Evolutionary conservation across 2,888 invertebrate species (phyloP), one percentile per base, ranked within the genome.

Genomic region (Perdita meconis): DNA sequence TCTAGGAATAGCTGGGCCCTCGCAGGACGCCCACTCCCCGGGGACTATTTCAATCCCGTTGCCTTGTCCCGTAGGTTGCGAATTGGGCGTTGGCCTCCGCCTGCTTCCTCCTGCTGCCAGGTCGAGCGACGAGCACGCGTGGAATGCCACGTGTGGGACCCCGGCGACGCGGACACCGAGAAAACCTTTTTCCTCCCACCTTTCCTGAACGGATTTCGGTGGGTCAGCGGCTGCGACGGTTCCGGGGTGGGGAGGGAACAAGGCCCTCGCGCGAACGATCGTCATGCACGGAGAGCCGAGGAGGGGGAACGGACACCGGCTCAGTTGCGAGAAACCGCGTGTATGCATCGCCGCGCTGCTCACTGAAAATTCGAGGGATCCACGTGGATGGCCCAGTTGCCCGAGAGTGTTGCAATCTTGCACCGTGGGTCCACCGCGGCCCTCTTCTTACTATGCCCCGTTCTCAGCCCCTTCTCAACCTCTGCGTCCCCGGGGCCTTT

Each of bases 1-100:
- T 82, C 83, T 84, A 87, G 86, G 80, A 80, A 72, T 87, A 86
- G 83, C 16, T 13, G 12, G 8, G 2, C 3, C 13, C 26, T 5
- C 13, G 42, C 36, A 30, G 47, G 63, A 65, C 81, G 76, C 79
- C 76, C 80, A 85, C 83, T 81, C 80, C 71, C 59, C 34, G 6
- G 51, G 78, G 83, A 84, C 88, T 83, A 83, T 83, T 85, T 81
- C 73, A 86, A 63, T 36, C 38, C 69, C 24, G 81, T 53, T n/a
- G 26, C 2, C 36, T 53, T 42, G 63, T 79, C 77, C 80, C 78
- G 84, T 88, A 86, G 87, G 84, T 87, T 86, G 90, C 86, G 82
- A 88, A 89, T 90, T 89, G 89, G 89, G 89, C 89, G 89, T 90
- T 90, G 89, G 85, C 86, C 87, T 87, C 82, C 56, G 78, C 70